These are phyloP conservation scores for Parnassius mnemosyne DNA, from an alignment of 2,888 invertebrate genomes.

Conservation along the genomic window DNA sequence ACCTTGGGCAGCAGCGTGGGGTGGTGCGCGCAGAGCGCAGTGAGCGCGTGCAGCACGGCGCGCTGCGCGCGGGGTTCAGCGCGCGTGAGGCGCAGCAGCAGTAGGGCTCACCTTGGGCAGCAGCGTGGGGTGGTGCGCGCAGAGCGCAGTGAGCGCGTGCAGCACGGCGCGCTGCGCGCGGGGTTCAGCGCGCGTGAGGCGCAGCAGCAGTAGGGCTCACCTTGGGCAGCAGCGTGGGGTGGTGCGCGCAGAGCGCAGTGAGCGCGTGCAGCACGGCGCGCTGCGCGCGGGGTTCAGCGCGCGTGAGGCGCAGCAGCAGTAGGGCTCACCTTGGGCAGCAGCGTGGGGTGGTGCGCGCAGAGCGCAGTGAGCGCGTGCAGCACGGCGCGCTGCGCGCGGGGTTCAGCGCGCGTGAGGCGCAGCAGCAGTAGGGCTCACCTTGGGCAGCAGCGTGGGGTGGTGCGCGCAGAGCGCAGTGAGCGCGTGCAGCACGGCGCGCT, in stretches of 20 bases:
- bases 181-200: constrained; percentile 86
- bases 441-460: constrained; percentile 89
- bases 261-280: constrained; percentile 96
- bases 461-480: constrained; percentile 95
- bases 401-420: constrained; percentile 88
- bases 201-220: not conserved
- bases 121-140: constrained; percentile 88
- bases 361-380: constrained; percentile 97
- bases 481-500: constrained; percentile 95
- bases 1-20: constrained; percentile 88
- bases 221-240: constrained; percentile 60
- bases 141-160: constrained; percentile 96
- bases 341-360: constrained; percentile 68
- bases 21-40: constrained; percentile 93
- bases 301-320: constrained; percentile 81
- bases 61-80: constrained; percentile 92
- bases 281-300: constrained; percentile 89
- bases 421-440: constrained; percentile 47
- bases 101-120: constrained; percentile 82
- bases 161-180: constrained; percentile 95
- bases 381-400: constrained; percentile 93
- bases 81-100: constrained; percentile 80
- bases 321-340: not conserved
- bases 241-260: constrained; percentile 87
- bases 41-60: constrained; percentile 96